Evolutionary conservation across 2,888 invertebrate species (phyloP), one percentile per base, ranked within the genome.

Genomic region (Napeogenes inachia): DNA sequence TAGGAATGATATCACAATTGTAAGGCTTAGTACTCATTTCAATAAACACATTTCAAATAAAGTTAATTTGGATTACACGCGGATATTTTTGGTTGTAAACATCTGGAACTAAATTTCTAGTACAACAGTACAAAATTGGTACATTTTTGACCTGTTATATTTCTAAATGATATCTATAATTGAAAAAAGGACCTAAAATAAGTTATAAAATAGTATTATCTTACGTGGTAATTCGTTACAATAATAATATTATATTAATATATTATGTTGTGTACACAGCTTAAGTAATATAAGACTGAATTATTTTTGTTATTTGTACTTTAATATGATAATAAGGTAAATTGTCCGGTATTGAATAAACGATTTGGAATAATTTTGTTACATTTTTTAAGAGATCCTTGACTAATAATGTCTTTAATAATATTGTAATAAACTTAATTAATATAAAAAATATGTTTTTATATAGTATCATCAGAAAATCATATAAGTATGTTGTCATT

Each of bases 1-100:
- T 66, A 54, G 54, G 60, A 62, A 59, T 56, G 64, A 59, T 66
- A 64, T 61, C 58, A 56, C 53, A 62, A 30, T 10, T 50, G 50
- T 50, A 50, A 50, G 10, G 50, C 50, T 50, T 12, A 10, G 50
- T 50, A 6, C 50, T 30, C 50, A 50, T 12, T 50, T 30, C 3
- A 10, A 10, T 21, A 30, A 12, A 21, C 21, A 21, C 21, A 21
- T 21, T 12, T 47, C n/a, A 47, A 30, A 30, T 10, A 8, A 50
- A 50, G 12, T 42, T 42, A 3, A 42, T 42, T 42, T 8, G 10
- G 12, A 42, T 3, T 42, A 42, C 21, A 21, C 21, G 21, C 21
- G 21, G 21, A 21, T 21, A 21, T 21, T 21, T 21, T 21, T 21
- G 21, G 21, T 21, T 21, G 21, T 21, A 21, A 21, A 21, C 21